Evolutionary conservation across 2,113 vertebrate species (phyloP).

Genomic region (Hippocampus abdominalis): DNA sequence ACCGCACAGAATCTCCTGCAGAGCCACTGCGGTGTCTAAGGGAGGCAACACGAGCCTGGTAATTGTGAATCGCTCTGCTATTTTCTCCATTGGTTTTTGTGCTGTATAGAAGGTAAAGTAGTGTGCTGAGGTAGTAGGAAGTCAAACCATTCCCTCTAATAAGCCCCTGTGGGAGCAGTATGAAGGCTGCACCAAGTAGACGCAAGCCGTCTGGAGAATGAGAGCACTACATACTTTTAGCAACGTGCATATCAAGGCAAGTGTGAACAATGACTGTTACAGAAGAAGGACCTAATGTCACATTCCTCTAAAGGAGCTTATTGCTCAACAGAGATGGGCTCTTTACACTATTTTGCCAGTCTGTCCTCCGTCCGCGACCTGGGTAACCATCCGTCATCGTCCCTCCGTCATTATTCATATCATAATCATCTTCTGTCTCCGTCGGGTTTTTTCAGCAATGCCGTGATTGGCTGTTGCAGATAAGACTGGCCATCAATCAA

Average conservation of each 20-base stretch:
- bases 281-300: slow-evolving; percentile 52
- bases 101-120: slow-evolving; percentile 29
- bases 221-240: slow-evolving; percentile 41
- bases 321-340: slow-evolving; percentile 16
- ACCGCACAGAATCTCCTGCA: slow-evolving; percentile 39
- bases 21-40: slow-evolving; percentile 49
- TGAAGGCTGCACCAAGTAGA: slow-evolving; percentile 68
- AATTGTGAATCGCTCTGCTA: slow-evolving; percentile 49
- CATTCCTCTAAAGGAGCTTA: slow-evolving; percentile 32
- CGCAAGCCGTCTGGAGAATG: slow-evolving; percentile 69
- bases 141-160: slow-evolving; percentile 73
- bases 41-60: slow-evolving; percentile 43
- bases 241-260: slow-evolving; percentile 43
- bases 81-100: slow-evolving; percentile 45
- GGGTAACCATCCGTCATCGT: too few relatives aligned
- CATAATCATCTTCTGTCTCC: too few relatives aligned
- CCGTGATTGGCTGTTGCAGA: too few relatives aligned
- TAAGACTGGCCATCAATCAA: too few relatives aligned
- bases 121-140: slow-evolving; percentile 56
- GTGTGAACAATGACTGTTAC: slow-evolving; percentile 54
- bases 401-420: too few relatives aligned
- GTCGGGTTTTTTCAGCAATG: too few relatives aligned
- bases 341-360: too few relatives aligned
- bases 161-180: slow-evolving; percentile 76
- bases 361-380: too few relatives aligned